A percentile compares a stretch with the other conserved stretches of the same genome.
These are phyloP conservation scores for Acleris holmiana DNA, from an alignment of 2,888 invertebrate genomes.

Conservation along the genomic window DNA sequence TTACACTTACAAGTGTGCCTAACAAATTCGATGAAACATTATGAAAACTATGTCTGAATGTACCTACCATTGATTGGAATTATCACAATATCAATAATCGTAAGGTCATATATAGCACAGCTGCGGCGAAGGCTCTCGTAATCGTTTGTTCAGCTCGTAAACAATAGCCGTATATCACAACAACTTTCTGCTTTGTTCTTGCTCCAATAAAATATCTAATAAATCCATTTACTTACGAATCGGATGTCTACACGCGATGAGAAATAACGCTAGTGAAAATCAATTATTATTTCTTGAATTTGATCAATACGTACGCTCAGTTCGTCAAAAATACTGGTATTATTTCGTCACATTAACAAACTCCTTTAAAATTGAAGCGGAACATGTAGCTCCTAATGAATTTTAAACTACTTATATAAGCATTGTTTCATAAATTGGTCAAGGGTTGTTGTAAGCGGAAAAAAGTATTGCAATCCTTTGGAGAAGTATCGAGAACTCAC, in stretches of 20 bases:
- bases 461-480: no score
- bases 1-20: no score
- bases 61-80: constrained; percentile 17
- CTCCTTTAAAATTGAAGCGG: no score
- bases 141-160: constrained; percentile 19
- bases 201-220: constrained; percentile 27
- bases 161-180: constrained; percentile 33
- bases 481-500: no score
- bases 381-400: no score
- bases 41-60: not conserved
- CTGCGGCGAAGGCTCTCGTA: constrained; percentile 20
- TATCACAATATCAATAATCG: constrained; percentile 20
- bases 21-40: no score
- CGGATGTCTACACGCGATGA: constrained; percentile 9
- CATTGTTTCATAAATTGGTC: no score
- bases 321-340: no score
- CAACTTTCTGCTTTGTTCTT: constrained; percentile 29
- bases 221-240: constrained; percentile 25
- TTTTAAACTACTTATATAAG: no score
- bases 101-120: constrained; percentile 32
- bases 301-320: not conserved
- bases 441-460: no score
- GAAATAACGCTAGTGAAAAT: not conserved
- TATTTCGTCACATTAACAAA: no score
- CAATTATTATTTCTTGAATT: not conserved